Evolutionary conservation across 2,797 vertebrate genomes (phyloP).

Genomic region (Diplodus puntazzo): DNA sequence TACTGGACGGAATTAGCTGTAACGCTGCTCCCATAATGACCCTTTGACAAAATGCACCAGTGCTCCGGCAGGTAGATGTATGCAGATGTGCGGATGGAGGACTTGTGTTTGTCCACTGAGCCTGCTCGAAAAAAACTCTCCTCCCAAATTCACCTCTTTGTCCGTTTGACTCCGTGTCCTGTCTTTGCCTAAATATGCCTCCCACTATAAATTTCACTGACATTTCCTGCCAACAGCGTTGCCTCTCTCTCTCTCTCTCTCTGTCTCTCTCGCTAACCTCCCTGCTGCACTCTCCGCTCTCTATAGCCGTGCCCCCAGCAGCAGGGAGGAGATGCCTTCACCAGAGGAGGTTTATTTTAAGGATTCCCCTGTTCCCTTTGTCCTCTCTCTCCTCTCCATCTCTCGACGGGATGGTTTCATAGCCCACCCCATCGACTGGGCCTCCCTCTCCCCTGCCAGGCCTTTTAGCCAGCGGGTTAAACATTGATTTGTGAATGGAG

Average conservation of each 20-base stretch:
- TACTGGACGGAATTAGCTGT: slow-evolving; percentile 6
- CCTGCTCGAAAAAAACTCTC: slow-evolving; percentile 39
- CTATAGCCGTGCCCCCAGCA: slow-evolving; percentile 56
- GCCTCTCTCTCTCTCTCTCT: slow-evolving; percentile 46
- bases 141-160: slow-evolving; percentile 46
- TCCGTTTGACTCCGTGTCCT: slow-evolving; percentile 45
- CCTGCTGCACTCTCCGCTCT: slow-evolving; percentile 46
- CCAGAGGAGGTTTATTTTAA: slow-evolving; percentile 79
- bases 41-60: slow-evolving; percentile 1
- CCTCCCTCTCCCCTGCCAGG: slow-evolving; percentile 82
- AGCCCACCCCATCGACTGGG: slow-evolving; percentile 75
- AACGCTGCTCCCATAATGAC: slow-evolving; percentile 2
- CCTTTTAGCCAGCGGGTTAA: slow-evolving; percentile 87
- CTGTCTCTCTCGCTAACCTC: slow-evolving; percentile 31
- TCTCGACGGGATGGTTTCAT: slow-evolving; percentile 75
- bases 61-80: slow-evolving; percentile 35
- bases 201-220: slow-evolving; percentile 62
- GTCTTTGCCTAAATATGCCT: slow-evolving; percentile 42
- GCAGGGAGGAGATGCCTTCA: slow-evolving; percentile 79
- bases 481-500: slow-evolving; percentile 89
- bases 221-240: slow-evolving; percentile 46
- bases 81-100: slow-evolving; percentile 27
- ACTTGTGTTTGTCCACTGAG: slow-evolving; percentile 36
- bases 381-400: slow-evolving; percentile 70
- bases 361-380: slow-evolving; percentile 78